These are phyloP conservation scores for Colletes collaris DNA, from an alignment of 2,888 invertebrate genomes.

Conservation along the genomic window DNA sequence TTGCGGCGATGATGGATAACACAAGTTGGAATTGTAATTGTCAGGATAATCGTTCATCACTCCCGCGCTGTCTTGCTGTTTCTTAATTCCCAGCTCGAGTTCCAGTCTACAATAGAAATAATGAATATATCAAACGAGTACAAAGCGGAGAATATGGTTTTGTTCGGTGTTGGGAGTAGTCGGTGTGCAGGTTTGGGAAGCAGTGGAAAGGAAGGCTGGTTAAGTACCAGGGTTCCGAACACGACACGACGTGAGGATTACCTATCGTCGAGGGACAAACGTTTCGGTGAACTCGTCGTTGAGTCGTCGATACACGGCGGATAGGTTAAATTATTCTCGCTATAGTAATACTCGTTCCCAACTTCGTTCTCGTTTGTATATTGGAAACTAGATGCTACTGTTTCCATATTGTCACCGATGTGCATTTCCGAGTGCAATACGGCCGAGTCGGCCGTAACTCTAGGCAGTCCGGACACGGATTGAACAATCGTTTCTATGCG, in stretches of 20 bases:
- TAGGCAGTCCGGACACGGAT: slow-evolving; percentile 65
- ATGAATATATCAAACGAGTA: background rate
- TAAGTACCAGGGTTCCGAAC: background rate
- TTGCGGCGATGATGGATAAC: slow-evolving; percentile 72
- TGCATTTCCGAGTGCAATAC: slow-evolving; percentile 66
- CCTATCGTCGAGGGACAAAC: slow-evolving; percentile 86
- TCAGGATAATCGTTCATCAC: slow-evolving; percentile 62
- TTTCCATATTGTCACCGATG: slow-evolving; percentile 61
- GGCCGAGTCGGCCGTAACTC: slow-evolving; percentile 39
- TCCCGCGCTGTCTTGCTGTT: slow-evolving; percentile 71
- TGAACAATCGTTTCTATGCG: slow-evolving; percentile 80
- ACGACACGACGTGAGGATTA: slow-evolving; percentile 49
- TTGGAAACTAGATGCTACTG: slow-evolving; percentile 69
- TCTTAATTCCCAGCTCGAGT: slow-evolving; percentile 85
- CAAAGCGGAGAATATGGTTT: background rate
- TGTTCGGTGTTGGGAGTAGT: background rate
- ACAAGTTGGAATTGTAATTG: slow-evolving; percentile 66
- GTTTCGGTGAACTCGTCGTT: slow-evolving; percentile 83
- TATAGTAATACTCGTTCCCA: slow-evolving; percentile 78
- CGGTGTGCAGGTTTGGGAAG: background rate
- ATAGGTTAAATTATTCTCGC: slow-evolving; percentile 80
- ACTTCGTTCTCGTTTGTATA: slow-evolving; percentile 72
- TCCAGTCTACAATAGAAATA: slow-evolving; percentile 81
- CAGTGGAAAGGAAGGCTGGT: slow-evolving; percentile 35
- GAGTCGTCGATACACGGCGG: slow-evolving; percentile 80